These are phyloP conservation scores for Helleia helle DNA, from an alignment of 2,888 invertebrate species.

Conservation along the genomic window DNA sequence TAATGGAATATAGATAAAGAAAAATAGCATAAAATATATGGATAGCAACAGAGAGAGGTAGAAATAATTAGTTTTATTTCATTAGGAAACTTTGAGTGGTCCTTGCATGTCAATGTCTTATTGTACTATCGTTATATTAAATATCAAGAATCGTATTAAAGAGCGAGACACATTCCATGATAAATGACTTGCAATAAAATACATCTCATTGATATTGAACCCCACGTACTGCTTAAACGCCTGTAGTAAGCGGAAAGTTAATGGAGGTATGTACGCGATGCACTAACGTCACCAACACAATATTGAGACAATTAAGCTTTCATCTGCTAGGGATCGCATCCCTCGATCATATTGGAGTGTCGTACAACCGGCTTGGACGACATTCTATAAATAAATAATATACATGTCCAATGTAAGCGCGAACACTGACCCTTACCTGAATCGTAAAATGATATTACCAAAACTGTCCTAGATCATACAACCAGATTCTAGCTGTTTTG, in stretches of 20 bases:
- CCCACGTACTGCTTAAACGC: conserved; percentile 7
- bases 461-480: conserved; percentile 25
- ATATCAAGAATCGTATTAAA: conserved; percentile 21
- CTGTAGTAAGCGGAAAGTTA: conserved; percentile 22
- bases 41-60: conserved; percentile 30
- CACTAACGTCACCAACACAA: conserved; percentile 55
- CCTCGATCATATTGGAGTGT: conserved; percentile 28
- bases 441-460: conserved; percentile 37
- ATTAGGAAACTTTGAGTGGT: conserved; percentile 85
- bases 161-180: conserved; percentile 18
- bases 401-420: conserved; percentile 51
- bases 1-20: conserved; percentile 28
- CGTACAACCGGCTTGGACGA: conserved; percentile 32
- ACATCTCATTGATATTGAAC: not conserved
- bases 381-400: conserved; percentile 37
- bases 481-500: conserved; percentile 32
- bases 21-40: conserved; percentile 26
- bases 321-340: conserved; percentile 39
- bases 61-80: conserved; percentile 33
- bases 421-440: conserved; percentile 65
- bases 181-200: conserved; percentile 18
- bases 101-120: conserved; percentile 72
- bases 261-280: conserved; percentile 28
- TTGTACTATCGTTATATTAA: conserved; percentile 15
- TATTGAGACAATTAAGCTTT: conserved; percentile 53